Conservation (phyloP, 2,113 vertebrate genomes). For the Micronycteris hirsuta region DNA sequence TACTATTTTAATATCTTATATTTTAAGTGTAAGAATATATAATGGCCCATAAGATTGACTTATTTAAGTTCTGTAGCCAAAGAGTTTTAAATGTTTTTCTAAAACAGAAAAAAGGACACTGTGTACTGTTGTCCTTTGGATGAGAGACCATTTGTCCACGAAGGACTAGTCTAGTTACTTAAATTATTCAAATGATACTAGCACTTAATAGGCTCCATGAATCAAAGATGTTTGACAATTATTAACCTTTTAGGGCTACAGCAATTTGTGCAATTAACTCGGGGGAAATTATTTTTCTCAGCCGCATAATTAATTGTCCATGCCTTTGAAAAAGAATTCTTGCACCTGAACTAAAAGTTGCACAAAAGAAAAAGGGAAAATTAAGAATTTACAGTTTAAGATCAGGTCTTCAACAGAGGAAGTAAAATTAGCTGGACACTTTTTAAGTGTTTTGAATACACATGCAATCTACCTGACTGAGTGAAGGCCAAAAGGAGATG, state of each 20-base stretch:
- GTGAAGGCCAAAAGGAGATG: background rate
- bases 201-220: constrained; percentile 61
- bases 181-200: constrained; percentile 68
- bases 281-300: constrained; percentile 67
- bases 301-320: constrained; percentile 60
- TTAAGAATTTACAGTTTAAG: background rate
- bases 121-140: constrained; percentile 1
- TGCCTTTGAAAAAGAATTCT: constrained; percentile 47
- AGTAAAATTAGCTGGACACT: background rate
- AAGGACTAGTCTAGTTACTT: constrained; percentile 30
- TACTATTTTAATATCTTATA: background rate
- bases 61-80: background rate
- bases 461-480: background rate
- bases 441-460: background rate
- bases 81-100: background rate
- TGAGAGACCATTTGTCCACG: constrained; percentile 24
- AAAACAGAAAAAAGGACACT: background rate
- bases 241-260: constrained; percentile 73
- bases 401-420: background rate
- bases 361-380: background rate
- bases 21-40: background rate
- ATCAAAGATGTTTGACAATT: constrained; percentile 64
- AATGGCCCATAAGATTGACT: background rate
- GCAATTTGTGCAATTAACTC: constrained; percentile 74
- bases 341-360: constrained; percentile 55